Conservation (phyloP, 2,888 invertebrate genomes). For the Ennomos quercinarius region DNA sequence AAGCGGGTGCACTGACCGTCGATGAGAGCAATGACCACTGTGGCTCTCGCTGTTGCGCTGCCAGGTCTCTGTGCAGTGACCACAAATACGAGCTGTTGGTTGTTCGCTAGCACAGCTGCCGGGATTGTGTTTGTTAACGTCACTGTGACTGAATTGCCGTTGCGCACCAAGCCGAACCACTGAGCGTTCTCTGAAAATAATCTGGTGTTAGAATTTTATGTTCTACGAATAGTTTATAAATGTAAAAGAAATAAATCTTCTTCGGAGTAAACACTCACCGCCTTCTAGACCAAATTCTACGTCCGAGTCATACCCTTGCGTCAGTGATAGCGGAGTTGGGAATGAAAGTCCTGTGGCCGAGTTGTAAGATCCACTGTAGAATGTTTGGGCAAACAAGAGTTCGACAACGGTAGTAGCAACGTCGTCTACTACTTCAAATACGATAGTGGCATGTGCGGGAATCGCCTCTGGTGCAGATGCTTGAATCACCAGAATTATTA, state of each 20-base stretch:
- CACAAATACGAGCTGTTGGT: slow-evolving; percentile 44
- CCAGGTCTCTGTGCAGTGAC: slow-evolving; percentile 36
- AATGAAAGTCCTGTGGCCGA: slow-evolving; percentile 36
- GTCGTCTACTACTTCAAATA: slow-evolving; percentile 19
- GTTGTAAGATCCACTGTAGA: slow-evolving; percentile 47
- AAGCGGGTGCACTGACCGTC: slow-evolving; percentile 25
- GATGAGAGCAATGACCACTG: slow-evolving; percentile 41
- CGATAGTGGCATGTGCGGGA: slow-evolving; percentile 25
- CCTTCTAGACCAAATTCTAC: slow-evolving; percentile 50
- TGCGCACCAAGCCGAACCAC: slow-evolving; percentile 35
- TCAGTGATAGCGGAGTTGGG: slow-evolving; percentile 37
- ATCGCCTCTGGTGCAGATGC: slow-evolving; percentile 24
- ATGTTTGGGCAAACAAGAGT: slow-evolving; percentile 43
- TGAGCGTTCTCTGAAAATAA: slow-evolving; percentile 21
- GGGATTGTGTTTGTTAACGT: slow-evolving; percentile 41
- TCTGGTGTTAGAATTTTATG: too few relatives aligned
- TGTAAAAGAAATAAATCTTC: not conserved
- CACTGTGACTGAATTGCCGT: slow-evolving; percentile 36
- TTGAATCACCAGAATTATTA: slow-evolving; percentile 29
- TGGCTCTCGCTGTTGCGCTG: slow-evolving; percentile 37
- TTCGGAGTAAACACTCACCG: slow-evolving; percentile 37
- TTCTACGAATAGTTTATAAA: too few relatives aligned
- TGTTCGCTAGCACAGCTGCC: slow-evolving; percentile 41
- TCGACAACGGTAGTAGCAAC: slow-evolving; percentile 30
- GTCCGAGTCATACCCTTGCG: slow-evolving; percentile 42